Base-by-base conservation (phyloP, 1,140 invertebrate species). In the Cephus cinctus region DNA sequence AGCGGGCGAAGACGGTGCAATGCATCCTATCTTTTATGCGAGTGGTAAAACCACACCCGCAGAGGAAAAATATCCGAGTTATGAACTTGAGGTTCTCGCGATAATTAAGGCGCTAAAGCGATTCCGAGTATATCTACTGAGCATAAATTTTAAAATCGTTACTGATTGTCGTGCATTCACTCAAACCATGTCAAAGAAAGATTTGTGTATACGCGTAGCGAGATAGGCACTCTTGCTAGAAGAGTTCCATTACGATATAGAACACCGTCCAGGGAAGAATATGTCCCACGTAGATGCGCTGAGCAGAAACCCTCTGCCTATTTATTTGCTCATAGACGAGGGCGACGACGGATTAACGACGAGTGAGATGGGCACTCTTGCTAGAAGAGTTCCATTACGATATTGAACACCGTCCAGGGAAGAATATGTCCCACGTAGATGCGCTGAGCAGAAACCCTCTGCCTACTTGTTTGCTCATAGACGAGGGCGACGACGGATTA, bases 121-220 rank as follows among this genome's bases (percentile, higher is more conserved):
- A 40, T 81, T 80, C 52, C 35, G 71, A 47, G 50, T 68, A 11
- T 83, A 79, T 59, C 52, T 83, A 20, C 54, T 75, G 12, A 73
- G 72, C 12, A 73, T 60, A 38, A 43, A 68, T 5, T 78, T 79
- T 53, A 71, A 76, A 41, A 74, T 81, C 8, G 51, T 61, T 20
- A 67, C 63, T 1, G 67, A 71, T 40, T 74, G 67, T 41, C n/a
- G 49, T 48, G 67, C 67, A 15, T 70, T 73, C 35, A 44, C 60
- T 21, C 52, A 50, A 15, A 65, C 63, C 0, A 42, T 68, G 49
- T 53, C 59, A 0, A 69, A 67, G 39, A 59, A 59, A 34, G 59
- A 63, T 35, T 19, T 65, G 5, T 41, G 49, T 31, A 50, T 57
- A 3, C 59, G 53, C 46, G 54, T 72, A 5, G 59, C 59, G 0